phyloP scores from a whole-genome alignment of 2,797 vertebrate species.

The Hybognathus amarus region DNA sequence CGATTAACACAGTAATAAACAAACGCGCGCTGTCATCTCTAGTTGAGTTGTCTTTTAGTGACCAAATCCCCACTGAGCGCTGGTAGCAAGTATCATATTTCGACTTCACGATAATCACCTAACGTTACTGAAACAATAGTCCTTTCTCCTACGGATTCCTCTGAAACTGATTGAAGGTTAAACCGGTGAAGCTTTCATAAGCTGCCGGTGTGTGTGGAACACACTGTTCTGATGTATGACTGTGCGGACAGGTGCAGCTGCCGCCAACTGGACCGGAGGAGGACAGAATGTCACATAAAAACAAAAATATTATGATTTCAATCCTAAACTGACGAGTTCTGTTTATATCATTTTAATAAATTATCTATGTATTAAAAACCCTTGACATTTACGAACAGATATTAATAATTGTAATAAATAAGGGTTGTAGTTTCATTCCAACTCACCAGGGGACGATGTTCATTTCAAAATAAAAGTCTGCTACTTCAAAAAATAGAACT shows the following conservation, averaged over 20 bases:
- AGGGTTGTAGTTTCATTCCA: not conserved
- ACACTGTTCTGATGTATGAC: not conserved
- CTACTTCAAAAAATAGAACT: not conserved
- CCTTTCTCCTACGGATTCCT: not conserved
- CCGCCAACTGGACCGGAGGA: slow-evolving; percentile 51
- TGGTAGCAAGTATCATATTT: not conserved
- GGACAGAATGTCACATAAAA: not conserved
- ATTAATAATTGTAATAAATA: not conserved
- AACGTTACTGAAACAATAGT: slow-evolving; percentile 6
- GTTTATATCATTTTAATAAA: not conserved
- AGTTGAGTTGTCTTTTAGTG: not conserved
- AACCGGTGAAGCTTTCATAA: slow-evolving; percentile 25
- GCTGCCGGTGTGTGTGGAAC: slow-evolving; percentile 20
- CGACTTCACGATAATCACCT: not conserved
- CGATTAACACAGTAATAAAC: not conserved
- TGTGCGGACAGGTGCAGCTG: slow-evolving; percentile 16
- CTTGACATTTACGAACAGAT: not conserved
- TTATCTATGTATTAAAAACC: not conserved
- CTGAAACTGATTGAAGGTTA: slow-evolving; percentile 3
- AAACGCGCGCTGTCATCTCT: not conserved
- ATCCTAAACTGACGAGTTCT: too few species aligned
- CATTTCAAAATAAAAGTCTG: slow-evolving; percentile 31
- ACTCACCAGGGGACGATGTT: slow-evolving; percentile 8
- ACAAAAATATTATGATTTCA: not conserved
- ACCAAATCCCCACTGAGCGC: too few species aligned